Percentiles rank a stretch among this genome's conserved stretches.
phyloP scores from a whole-genome alignment of 23 tunicate genomes.

The Oikopleura vanhoeffeni region DNA sequence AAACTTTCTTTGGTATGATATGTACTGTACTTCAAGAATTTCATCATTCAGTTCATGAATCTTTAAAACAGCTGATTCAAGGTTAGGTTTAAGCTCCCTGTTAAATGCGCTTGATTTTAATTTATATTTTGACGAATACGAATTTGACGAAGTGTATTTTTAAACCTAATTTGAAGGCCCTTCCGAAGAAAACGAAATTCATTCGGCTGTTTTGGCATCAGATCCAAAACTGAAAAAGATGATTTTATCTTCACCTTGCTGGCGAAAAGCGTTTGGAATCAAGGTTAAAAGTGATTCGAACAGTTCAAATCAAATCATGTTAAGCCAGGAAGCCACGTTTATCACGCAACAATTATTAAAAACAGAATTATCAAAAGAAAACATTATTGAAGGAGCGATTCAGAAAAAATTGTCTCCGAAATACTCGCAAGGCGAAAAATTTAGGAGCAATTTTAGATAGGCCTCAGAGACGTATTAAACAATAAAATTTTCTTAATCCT shows the following conservation, averaged over 20 bases:
- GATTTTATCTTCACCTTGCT: background rate
- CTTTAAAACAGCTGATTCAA: background rate
- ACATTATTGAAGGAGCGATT: background rate
- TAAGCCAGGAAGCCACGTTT: background rate
- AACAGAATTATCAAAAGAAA: background rate
- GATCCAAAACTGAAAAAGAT: background rate
- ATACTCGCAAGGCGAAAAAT: no score
- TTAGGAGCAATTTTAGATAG: no score
- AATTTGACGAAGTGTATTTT: no score
- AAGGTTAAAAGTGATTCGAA: background rate
- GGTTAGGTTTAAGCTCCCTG: no score
- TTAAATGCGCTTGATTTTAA: no score
- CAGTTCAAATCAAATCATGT: background rate
- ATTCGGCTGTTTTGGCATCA: background rate
- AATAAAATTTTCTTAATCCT: background rate
- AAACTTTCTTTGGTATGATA: background rate
- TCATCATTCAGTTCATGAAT: background rate
- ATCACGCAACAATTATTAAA: background rate
- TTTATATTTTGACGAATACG: no score
- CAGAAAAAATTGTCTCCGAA: no score
- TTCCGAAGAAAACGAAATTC: background rate
- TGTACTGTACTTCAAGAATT: slow-evolving; percentile 1
- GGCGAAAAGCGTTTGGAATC: slow-evolving; percentile 6
- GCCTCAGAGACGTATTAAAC: background rate
- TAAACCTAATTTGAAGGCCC: no score